These are phyloP conservation scores for Acanthococcus lagerstroemiae DNA, from an alignment of 2,888 invertebrate species.

Conservation along the genomic window DNA sequence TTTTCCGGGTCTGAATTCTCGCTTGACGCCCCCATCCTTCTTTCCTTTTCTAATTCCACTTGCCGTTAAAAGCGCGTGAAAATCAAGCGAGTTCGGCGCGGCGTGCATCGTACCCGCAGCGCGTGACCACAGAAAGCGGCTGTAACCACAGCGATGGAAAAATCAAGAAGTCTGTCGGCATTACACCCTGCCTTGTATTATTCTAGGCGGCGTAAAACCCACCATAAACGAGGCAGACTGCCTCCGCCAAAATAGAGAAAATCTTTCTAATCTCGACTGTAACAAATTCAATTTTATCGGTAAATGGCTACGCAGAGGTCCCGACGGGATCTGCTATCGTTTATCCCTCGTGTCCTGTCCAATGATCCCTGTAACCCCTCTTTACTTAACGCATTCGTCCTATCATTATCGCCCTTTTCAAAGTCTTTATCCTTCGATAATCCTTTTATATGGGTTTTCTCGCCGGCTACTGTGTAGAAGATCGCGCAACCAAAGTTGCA, in stretches of 20 bases:
- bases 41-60: too few species aligned
- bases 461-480: too few species aligned
- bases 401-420: constrained; percentile 21
- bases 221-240: constrained; percentile 11
- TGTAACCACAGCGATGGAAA: neutral
- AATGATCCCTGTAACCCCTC: constrained; percentile 18
- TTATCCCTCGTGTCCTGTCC: constrained; percentile 24
- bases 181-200: constrained; percentile 16
- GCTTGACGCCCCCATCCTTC: too few species aligned
- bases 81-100: too few species aligned
- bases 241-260: neutral
- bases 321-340: constrained; percentile 27
- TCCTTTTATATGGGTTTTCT: constrained; percentile 22
- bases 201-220: constrained; percentile 13
- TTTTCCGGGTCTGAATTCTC: too few species aligned
- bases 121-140: constrained; percentile 1
- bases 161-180: constrained; percentile 9
- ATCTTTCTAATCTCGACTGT: constrained; percentile 25
- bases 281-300: constrained; percentile 30
- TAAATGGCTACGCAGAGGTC: constrained; percentile 28
- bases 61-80: too few species aligned
- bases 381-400: constrained; percentile 12
- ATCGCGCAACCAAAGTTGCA: too few species aligned
- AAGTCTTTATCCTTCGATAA: constrained; percentile 21
- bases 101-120: too few species aligned